phyloP scores from a whole-genome alignment of 64 coral and sea anemone genomes.

The Porites lutea region DNA sequence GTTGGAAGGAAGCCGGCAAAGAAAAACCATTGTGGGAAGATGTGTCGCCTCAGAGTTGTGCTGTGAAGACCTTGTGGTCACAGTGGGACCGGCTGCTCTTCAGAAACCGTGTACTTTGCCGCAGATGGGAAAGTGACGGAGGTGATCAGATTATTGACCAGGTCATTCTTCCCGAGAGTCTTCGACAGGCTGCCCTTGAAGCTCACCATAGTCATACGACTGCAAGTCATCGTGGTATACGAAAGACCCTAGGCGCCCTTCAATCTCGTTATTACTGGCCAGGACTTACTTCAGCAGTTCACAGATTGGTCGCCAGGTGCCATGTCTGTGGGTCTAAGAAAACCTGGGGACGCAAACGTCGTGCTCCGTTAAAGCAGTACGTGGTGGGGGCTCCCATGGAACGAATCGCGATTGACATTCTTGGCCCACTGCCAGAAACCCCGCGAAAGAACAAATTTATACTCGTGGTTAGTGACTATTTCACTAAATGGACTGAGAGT shows the following conservation, averaged over 20 bases:
- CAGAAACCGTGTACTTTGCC: neutral
- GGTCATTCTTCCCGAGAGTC: neutral
- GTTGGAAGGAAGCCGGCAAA: neutral
- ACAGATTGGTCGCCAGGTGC: conserved; percentile 11
- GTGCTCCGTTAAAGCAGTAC: too few species aligned
- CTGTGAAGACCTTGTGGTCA: conserved; percentile 31
- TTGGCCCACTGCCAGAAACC: too few species aligned
- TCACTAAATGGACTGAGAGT: too few species aligned
- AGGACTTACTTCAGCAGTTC: too few species aligned
- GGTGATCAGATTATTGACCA: conserved; percentile 11
- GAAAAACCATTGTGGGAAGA: neutral
- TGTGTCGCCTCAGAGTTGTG: neutral
- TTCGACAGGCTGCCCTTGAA: neutral
- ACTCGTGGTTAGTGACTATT: too few species aligned
- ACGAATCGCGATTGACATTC: too few species aligned
- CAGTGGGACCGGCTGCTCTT: conserved; percentile 44
- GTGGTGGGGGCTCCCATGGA: too few species aligned
- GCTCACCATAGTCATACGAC: neutral
- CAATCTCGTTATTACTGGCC: too few species aligned
- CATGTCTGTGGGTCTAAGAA: too few species aligned
- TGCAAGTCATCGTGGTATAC: neutral
- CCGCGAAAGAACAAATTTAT: too few species aligned
- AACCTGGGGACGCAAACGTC: neutral
- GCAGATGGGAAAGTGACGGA: conserved; percentile 7
- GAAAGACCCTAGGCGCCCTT: too few species aligned